phyloP scores from a whole-genome alignment of 2,797 vertebrate genomes.

The Melanogrammus aeglefinus region DNA sequence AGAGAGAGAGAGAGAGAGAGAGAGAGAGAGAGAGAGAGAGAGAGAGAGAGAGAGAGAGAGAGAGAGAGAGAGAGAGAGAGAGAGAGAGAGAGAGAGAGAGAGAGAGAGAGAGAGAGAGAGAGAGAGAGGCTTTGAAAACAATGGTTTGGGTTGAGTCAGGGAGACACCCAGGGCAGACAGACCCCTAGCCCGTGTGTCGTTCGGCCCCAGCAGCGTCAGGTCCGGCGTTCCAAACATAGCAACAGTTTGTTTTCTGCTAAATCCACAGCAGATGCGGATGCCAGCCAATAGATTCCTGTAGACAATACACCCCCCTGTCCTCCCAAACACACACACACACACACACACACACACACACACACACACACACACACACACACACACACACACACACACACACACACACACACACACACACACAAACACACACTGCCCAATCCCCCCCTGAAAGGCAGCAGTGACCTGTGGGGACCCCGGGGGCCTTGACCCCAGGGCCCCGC shows the following conservation, averaged over 20 bases:
- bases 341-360: constrained; percentile 25
- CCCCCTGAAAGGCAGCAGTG: constrained; percentile 47
- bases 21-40: constrained; percentile 19
- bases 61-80: not conserved
- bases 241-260: constrained; percentile 69
- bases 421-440: constrained; percentile 29
- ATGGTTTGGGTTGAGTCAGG: constrained; percentile 19
- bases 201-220: constrained; percentile 68
- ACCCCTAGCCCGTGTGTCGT: constrained; percentile 52
- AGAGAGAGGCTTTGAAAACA: not conserved
- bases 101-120: not conserved
- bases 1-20: constrained; percentile 22
- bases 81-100: not conserved
- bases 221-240: constrained; percentile 58
- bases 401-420: no score
- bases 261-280: constrained; percentile 52
- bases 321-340: not conserved
- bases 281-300: constrained; percentile 57
- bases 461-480: constrained; percentile 67
- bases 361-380: constrained; percentile 8
- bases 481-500: constrained; percentile 45
- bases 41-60: constrained; percentile 1
- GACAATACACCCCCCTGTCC: constrained; percentile 43
- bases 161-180: constrained; percentile 27
- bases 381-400: no score